Base-by-base conservation (phyloP, 2,797 vertebrate species). In the Cryptoblepharus egeriae region DNA sequence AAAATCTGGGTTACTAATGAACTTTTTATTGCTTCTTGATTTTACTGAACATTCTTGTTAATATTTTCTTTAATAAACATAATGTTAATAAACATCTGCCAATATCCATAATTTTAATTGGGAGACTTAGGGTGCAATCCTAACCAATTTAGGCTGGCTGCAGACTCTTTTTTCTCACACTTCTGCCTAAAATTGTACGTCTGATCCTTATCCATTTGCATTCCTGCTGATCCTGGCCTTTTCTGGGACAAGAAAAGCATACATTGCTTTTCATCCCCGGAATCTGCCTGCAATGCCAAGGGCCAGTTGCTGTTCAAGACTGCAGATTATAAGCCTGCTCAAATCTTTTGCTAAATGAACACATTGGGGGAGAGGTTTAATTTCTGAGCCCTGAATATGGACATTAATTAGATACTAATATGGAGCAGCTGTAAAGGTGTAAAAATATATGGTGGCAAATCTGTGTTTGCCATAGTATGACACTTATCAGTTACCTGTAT, bases 171-270 rank as follows among this genome's bases (percentile, higher is more conserved):
- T n/a, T 52, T 52, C 49, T 52, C 49, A 32, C 35, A 5, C 22
- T 61, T 55, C 60, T 18, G 9, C 24, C 35, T 75, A 26, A 80
- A n/a, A 67, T 39, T 9, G 28, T 3, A 4, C 79, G 13, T 71
- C 52, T 77, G 30, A 15, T 60, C 70, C 77, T 42, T 80, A 32
- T 49, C 35, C 42, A 1, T 2, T 24, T 63, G n/a, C 0, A 0
- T 4, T 9, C 32, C 2, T 5, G n/a, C 37, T 82, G 55, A 85
- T 71, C 0, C 1, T 65, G 28, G 30, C 72, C 61, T 83, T 22
- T 75, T 87, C 26, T 49, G 74, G 8, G 68, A 82, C 72, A 45
- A n/a, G 63, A 8, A 8, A 13, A 5, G n/a, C n/a, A 72, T 78
- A 52, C 3, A 35, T 65, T 77, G n/a, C 18, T 42, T 32, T 42